phyloP scores from a whole-genome alignment of 2,888 invertebrate species.

The Willowsia nigromaculata region DNA sequence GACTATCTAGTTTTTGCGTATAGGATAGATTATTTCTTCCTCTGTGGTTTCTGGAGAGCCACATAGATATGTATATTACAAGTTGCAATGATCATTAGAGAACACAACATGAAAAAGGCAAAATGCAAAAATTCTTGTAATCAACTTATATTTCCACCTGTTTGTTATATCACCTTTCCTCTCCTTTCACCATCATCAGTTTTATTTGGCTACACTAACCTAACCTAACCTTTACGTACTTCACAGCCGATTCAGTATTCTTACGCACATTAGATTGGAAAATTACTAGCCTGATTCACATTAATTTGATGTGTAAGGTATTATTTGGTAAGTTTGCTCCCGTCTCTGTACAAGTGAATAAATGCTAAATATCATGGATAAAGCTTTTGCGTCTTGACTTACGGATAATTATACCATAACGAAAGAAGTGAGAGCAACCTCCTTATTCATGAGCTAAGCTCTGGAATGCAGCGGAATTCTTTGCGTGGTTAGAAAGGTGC shows the following conservation, averaged over 20 bases:
- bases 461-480: too few species aligned
- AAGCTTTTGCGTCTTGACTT: too few species aligned
- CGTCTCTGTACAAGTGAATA: background rate
- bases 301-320: conserved; percentile 33
- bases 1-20: background rate
- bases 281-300: conserved; percentile 34
- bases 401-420: too few species aligned
- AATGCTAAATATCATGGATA: too few species aligned
- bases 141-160: background rate
- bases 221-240: background rate
- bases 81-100: too few species aligned
- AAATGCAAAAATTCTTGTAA: conserved; percentile 22
- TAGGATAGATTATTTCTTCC: too few species aligned
- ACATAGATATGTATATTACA: too few species aligned
- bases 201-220: too few species aligned
- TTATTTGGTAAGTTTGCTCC: conserved; percentile 1
- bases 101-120: background rate
- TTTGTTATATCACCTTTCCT: background rate
- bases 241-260: background rate
- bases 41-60: too few species aligned
- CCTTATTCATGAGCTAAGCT: too few species aligned
- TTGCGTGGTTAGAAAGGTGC: too few species aligned
- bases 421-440: too few species aligned
- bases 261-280: conserved; percentile 14
- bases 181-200: background rate